Percentiles rank a stretch among this genome's conserved stretches.
These are phyloP conservation scores for Salvelinus fontinalis DNA, from an alignment of 2,113 vertebrate genomes.

Conservation along the genomic window DNA sequence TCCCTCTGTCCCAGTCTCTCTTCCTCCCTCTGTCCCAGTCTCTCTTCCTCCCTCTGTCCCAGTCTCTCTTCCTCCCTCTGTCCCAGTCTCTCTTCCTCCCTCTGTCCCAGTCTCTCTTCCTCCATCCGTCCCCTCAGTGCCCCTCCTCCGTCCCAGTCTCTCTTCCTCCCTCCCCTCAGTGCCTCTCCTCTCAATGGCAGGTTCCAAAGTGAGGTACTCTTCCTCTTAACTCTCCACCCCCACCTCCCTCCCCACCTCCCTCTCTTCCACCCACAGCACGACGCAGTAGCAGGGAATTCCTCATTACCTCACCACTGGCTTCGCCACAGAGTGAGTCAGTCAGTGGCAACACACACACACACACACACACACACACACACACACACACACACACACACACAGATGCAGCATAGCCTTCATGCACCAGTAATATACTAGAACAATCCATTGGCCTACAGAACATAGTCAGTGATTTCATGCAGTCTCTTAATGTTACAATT, in stretches of 20 bases:
- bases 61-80: slow-evolving; percentile 4
- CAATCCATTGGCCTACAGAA: too few species aligned
- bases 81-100: neutral
- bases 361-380: neutral
- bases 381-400: neutral
- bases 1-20: too few species aligned
- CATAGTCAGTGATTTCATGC: neutral
- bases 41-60: neutral
- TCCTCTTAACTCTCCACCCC: slow-evolving; percentile 54
- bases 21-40: neutral
- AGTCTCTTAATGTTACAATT: neutral
- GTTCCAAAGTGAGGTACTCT: slow-evolving; percentile 56
- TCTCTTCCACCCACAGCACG: slow-evolving; percentile 44
- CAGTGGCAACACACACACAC: neutral
- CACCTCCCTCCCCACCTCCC: slow-evolving; percentile 22
- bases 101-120: neutral
- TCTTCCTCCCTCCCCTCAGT: too few species aligned
- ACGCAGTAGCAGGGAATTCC: slow-evolving; percentile 77
- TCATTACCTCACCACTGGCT: slow-evolving; percentile 73
- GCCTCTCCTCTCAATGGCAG: slow-evolving; percentile 49
- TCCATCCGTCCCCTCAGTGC: slow-evolving; percentile 13
- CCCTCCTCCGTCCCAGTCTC: too few species aligned
- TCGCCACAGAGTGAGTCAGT: slow-evolving; percentile 28
- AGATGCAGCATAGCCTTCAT: neutral
- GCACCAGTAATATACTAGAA: neutral